Evolutionary conservation across 2,888 invertebrate genomes (phyloP).

Genomic region (Thecocarcelia acutangulata): DNA sequence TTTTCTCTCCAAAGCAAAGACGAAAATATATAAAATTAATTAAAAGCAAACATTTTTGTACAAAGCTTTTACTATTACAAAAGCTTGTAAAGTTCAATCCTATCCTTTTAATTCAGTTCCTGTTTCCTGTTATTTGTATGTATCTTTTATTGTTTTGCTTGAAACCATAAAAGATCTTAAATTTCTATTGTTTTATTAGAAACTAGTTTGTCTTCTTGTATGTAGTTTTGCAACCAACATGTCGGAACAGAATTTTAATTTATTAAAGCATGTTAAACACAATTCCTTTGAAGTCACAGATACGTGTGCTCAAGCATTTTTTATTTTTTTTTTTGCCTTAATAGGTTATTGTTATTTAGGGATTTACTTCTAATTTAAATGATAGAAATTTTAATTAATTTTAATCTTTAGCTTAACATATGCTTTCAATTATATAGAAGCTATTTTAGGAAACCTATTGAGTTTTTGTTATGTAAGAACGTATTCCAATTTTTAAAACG

Average conservation of each 20-base stretch:
- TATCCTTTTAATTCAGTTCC: neutral
- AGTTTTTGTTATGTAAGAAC: too few species aligned
- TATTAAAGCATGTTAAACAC: conserved; percentile 19
- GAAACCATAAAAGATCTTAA: neutral
- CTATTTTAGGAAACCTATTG: too few species aligned
- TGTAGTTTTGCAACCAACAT: neutral
- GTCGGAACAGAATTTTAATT: conserved; percentile 10
- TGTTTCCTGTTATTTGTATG: neutral
- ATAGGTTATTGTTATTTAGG: conserved; percentile 13
- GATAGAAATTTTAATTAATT: conserved; percentile 39
- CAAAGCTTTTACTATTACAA: neutral
- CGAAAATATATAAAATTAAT: too few species aligned
- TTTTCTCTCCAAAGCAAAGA: too few species aligned
- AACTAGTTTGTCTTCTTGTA: neutral
- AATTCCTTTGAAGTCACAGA: conserved; percentile 1
- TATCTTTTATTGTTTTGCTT: neutral
- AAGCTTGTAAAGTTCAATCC: neutral
- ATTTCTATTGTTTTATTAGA: neutral
- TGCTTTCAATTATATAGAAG: too few species aligned
- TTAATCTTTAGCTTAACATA: conserved; percentile 20
- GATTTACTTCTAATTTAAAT: conserved; percentile 36
- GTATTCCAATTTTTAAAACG: too few species aligned
- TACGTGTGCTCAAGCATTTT: neutral
- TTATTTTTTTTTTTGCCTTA: too few species aligned
- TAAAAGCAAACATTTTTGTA: too few species aligned